Evolutionary conservation across 2,113 vertebrate genomes (phyloP).

Genomic region (Herpetotheres cachinnans): DNA sequence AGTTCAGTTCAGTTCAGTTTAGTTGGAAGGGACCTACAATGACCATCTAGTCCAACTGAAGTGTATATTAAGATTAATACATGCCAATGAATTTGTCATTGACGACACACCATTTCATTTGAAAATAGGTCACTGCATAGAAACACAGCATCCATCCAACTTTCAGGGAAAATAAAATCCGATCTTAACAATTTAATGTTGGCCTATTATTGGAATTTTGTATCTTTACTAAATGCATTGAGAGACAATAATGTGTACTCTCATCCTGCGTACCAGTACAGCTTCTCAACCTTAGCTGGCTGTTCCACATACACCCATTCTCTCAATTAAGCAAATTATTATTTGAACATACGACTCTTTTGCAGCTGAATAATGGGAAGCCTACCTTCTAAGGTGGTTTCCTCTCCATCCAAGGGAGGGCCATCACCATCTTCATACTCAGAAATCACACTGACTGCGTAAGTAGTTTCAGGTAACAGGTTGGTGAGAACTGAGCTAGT

Average conservation of each 20-base stretch:
- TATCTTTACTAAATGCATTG: neutral
- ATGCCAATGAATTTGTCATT: neutral
- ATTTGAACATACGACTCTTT: neutral
- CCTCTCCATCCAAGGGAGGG: conserved; percentile 79
- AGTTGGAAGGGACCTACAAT: neutral
- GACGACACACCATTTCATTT: neutral
- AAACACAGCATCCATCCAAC: neutral
- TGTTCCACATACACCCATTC: neutral
- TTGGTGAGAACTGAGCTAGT: conserved; percentile 79
- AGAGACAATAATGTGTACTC: neutral
- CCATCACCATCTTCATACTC: conserved; percentile 90
- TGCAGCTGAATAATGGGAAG: neutral
- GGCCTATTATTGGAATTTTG: neutral
- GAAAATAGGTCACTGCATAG: neutral
- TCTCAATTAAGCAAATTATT: neutral
- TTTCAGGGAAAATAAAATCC: neutral
- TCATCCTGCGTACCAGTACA: neutral
- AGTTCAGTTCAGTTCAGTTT: too few relatives aligned
- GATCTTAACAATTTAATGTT: neutral
- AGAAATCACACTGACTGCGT: conserved; percentile 84
- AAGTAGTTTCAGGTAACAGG: conserved; percentile 87
- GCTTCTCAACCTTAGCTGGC: neutral
- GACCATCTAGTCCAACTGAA: neutral
- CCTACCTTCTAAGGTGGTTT: conserved; percentile 89
- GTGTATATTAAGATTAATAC: neutral